phyloP scores from a whole-genome alignment of 1,140 invertebrate species.

The Philotrypesis tridentata region DNA sequence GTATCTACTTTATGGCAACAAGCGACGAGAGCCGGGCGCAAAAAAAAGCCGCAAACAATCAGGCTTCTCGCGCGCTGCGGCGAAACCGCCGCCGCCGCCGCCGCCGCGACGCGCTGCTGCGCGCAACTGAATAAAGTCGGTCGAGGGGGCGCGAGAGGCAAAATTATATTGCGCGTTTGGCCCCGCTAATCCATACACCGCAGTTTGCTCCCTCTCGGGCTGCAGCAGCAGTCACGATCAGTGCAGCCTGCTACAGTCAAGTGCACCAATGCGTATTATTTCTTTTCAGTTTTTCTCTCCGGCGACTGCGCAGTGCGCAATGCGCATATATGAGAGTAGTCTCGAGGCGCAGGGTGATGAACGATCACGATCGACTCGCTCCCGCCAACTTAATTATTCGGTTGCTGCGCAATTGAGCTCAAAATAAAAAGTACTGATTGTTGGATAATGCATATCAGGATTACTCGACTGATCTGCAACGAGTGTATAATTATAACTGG shows the following conservation, averaged over 20 bases:
- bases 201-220: background rate
- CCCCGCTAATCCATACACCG: background rate
- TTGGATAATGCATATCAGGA: too few species aligned
- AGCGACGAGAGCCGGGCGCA: background rate
- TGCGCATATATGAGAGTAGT: too few species aligned
- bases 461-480: too few species aligned
- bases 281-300: background rate
- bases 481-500: too few species aligned
- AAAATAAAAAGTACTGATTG: too few species aligned
- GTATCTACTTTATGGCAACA: background rate
- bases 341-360: too few species aligned
- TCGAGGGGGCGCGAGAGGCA: background rate
- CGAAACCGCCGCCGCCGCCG: too few species aligned
- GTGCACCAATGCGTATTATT: background rate
- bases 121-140: background rate
- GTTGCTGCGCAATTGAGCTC: too few species aligned
- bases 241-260: slow-evolving; percentile 14
- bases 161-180: background rate
- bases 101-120: too few species aligned
- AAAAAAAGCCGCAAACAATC: background rate
- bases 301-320: too few species aligned
- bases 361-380: too few species aligned
- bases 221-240: background rate
- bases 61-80: background rate
- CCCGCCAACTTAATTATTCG: too few species aligned